phyloP scores from a whole-genome alignment of 2,797 vertebrate genomes.

The Poeciliopsis gracilis region DNA sequence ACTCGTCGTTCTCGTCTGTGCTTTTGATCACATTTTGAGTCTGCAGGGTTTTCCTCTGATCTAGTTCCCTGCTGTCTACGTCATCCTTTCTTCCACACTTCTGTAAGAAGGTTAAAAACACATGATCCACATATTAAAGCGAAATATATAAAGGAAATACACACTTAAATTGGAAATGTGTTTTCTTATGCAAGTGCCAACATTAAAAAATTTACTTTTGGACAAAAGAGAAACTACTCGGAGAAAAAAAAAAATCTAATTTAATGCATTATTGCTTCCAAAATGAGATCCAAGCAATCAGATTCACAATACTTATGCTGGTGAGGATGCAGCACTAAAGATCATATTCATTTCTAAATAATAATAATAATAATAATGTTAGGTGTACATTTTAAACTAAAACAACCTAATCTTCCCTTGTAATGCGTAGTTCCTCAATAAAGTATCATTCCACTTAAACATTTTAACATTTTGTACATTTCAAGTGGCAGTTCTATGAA shows the following conservation, averaged over 20 bases:
- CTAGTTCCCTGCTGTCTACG: conserved; percentile 90
- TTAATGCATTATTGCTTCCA: background rate
- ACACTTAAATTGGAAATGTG: background rate
- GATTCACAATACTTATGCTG: background rate
- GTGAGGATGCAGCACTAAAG: background rate
- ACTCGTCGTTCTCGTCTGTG: conserved; percentile 91
- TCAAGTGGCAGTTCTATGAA: conserved; percentile 1
- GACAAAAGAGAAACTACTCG: background rate
- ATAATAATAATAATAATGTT: background rate
- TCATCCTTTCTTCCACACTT: conserved; percentile 87
- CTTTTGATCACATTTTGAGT: conserved; percentile 81
- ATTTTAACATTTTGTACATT: conserved; percentile 13
- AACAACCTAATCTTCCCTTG: conserved; percentile 1
- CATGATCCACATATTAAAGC: background rate
- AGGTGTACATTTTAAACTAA: background rate
- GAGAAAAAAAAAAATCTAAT: background rate
- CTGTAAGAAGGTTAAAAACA: conserved; percentile 68
- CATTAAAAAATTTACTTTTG: background rate
- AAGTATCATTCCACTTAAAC: conserved; percentile 11
- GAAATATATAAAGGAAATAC: background rate
- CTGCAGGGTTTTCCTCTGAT: conserved; percentile 94
- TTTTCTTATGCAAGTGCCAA: background rate
- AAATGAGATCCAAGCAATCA: background rate
- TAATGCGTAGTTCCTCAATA: conserved; percentile 1
- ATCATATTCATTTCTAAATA: background rate